Conservation (phyloP, 2,888 invertebrate species). For the Drosophila algonquin region DNA sequence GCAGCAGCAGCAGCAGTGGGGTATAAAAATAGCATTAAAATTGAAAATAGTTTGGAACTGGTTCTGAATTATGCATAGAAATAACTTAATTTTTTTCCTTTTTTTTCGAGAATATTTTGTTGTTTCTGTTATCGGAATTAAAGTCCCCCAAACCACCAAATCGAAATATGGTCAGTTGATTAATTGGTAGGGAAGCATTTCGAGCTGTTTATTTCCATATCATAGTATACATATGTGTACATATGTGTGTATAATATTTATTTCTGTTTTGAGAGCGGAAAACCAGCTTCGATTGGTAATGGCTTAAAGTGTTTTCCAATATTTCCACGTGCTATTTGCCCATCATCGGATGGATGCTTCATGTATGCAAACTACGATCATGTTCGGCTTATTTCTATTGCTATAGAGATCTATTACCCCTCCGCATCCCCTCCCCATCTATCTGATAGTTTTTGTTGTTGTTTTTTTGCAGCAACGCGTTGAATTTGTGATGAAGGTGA, state of each 20-base stretch:
- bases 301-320: constrained; percentile 31
- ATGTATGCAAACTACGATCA: constrained; percentile 44
- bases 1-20: constrained; percentile 30
- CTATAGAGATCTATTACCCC: constrained; percentile 34
- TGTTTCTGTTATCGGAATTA: constrained; percentile 23
- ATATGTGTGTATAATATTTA: no score
- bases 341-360: constrained; percentile 5
- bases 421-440: constrained; percentile 2
- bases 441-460: constrained; percentile 24
- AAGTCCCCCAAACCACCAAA: neutral
- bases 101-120: constrained; percentile 23
- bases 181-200: constrained; percentile 41
- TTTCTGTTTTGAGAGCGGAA: constrained; percentile 8
- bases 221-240: no score
- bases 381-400: constrained; percentile 25
- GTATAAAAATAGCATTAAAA: constrained; percentile 40
- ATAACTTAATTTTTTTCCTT: constrained; percentile 12
- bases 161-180: constrained; percentile 14
- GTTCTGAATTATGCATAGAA: constrained; percentile 47
- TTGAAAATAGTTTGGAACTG: constrained; percentile 43
- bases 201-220: constrained; percentile 13
- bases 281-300: neutral
- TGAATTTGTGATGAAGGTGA: constrained; percentile 72
- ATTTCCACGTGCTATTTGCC: constrained; percentile 6
- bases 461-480: constrained; percentile 44